Percentiles rank a stretch among this genome's conserved stretches.
Evolutionary conservation across 2,797 vertebrate species (phyloP).

Genomic region (Pempheris klunzingeri): DNA sequence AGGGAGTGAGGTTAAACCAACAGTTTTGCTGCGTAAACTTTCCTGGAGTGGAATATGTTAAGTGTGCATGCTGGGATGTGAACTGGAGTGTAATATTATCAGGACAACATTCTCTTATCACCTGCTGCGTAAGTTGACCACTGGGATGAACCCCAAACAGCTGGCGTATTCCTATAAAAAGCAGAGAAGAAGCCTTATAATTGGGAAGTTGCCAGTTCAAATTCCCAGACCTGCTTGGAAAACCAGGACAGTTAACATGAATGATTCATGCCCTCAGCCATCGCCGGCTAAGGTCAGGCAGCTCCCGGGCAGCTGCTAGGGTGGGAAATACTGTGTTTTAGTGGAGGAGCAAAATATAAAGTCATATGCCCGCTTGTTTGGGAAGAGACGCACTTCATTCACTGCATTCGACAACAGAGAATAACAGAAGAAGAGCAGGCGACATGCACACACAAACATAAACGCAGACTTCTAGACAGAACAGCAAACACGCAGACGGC

Average conservation of each 20-base stretch:
- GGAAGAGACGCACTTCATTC: background rate
- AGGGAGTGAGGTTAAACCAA: background rate
- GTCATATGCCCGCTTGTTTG: background rate
- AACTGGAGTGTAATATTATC: background rate
- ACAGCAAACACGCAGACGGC: no score
- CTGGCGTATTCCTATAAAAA: background rate
- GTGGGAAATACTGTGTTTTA: background rate
- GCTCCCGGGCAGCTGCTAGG: background rate
- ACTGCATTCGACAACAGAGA: background rate
- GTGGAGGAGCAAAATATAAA: background rate
- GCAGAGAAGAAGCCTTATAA: background rate
- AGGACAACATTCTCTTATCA: background rate
- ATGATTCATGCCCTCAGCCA: slow-evolving; percentile 21
- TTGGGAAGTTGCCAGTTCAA: slow-evolving; percentile 13
- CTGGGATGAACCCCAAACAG: background rate
- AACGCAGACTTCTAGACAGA: no score
- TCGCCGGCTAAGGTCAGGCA: background rate
- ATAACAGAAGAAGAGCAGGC: no score
- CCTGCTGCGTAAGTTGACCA: background rate
- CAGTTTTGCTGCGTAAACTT: no score
- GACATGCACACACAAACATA: no score
- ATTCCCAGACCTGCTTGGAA: slow-evolving; percentile 5
- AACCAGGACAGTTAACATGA: slow-evolving; percentile 6
- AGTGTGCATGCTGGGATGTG: background rate
- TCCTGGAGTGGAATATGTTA: no score